Evolutionary conservation across 2,888 invertebrate genomes (phyloP).

Genomic region (Aporophyla nigra): DNA sequence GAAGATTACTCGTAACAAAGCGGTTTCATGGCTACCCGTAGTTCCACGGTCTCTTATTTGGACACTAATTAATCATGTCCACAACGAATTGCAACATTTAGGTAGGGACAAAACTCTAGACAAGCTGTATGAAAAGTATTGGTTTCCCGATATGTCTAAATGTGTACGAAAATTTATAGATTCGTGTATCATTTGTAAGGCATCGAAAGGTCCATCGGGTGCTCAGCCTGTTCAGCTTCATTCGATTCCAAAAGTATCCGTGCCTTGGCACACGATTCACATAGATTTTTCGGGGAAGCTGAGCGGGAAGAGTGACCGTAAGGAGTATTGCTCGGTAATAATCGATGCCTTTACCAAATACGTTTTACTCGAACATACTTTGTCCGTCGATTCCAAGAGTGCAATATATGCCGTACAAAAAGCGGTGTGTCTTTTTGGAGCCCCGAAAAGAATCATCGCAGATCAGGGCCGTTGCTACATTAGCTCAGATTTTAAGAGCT

Average conservation of each 20-base stretch:
- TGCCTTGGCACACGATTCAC: constrained; percentile 32
- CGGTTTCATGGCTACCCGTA: constrained; percentile 60
- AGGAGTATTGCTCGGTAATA: constrained; percentile 54
- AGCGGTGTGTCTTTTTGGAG: constrained; percentile 63
- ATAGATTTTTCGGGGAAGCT: constrained; percentile 50
- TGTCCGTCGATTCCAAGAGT: constrained; percentile 41
- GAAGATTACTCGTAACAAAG: constrained; percentile 61
- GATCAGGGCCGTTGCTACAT: constrained; percentile 62
- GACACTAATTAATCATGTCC: constrained; percentile 54
- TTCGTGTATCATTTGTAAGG: constrained; percentile 36
- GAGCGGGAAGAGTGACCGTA: constrained; percentile 63
- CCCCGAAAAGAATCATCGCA: constrained; percentile 57
- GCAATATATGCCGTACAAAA: constrained; percentile 55
- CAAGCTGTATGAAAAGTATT: constrained; percentile 35
- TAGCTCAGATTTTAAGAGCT: constrained; percentile 55
- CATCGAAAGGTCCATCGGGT: constrained; percentile 37
- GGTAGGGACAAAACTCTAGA: constrained; percentile 26
- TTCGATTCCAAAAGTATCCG: constrained; percentile 22
- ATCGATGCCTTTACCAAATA: constrained; percentile 68
- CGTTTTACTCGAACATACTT: constrained; percentile 57
- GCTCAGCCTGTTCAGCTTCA: constrained; percentile 31
- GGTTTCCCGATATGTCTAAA: constrained; percentile 38
- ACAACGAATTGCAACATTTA: constrained; percentile 22
- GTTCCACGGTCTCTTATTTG: constrained; percentile 62
- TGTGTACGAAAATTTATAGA: constrained; percentile 30